phyloP scores from a whole-genome alignment of 2,888 invertebrate genomes.

The Melanotus villosus region DNA sequence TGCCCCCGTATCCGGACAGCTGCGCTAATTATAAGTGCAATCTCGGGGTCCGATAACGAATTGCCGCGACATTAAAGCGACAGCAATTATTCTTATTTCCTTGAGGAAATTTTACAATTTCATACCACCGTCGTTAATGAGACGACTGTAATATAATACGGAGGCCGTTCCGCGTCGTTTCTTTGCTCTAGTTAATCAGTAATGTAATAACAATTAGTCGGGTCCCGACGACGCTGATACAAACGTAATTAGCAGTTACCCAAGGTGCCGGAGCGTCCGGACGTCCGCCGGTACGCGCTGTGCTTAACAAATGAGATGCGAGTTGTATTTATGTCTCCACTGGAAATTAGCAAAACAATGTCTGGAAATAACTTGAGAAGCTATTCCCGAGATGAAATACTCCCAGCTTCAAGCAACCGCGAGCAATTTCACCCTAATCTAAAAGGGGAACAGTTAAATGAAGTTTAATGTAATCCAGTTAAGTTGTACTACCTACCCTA shows the following conservation, averaged over 20 bases:
- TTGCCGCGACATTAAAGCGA: conserved; percentile 48
- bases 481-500: conserved; percentile 49
- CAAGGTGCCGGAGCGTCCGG: conserved; percentile 49
- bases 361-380: conserved; percentile 46
- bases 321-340: conserved; percentile 45
- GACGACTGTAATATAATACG: conserved; percentile 52
- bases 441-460: conserved; percentile 53
- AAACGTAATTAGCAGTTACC: conserved; percentile 53
- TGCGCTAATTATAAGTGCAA: conserved; percentile 46
- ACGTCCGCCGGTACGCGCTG: conserved; percentile 51
- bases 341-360: conserved; percentile 55
- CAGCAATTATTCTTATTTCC: conserved; percentile 55
- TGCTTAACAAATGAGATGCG: conserved; percentile 55
- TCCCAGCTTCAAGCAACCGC: conserved; percentile 45
- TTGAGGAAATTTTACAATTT: conserved; percentile 53
- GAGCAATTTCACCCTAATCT: conserved; percentile 50
- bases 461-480: conserved; percentile 57
- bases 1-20: conserved; percentile 34
- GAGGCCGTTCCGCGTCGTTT: conserved; percentile 40
- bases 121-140: conserved; percentile 52
- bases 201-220: conserved; percentile 53
- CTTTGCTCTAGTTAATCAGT: conserved; percentile 45
- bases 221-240: conserved; percentile 50
- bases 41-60: conserved; percentile 51
- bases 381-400: conserved; percentile 47